These are phyloP conservation scores for Morinoia aosen DNA, from an alignment of 2,888 invertebrate genomes.

Conservation along the genomic window DNA sequence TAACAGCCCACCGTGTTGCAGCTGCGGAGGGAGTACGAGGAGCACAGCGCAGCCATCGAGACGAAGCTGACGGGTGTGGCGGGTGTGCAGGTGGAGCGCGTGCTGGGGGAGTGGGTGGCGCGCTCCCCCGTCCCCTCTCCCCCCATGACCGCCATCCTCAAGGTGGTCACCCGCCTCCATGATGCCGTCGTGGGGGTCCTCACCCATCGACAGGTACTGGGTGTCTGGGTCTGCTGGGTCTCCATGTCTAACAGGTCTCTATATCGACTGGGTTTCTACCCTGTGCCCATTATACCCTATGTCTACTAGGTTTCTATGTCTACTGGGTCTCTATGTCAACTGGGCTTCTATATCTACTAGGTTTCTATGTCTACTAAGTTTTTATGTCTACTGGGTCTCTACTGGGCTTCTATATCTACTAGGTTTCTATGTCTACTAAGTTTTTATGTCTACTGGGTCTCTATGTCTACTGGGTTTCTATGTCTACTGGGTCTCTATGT, in stretches of 20 bases:
- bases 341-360: no score
- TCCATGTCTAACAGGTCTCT: no score
- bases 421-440: no score
- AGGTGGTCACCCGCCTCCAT: slow-evolving; percentile 65
- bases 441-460: background rate
- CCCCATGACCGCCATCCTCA: slow-evolving; percentile 63
- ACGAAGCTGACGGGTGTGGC: slow-evolving; percentile 66
- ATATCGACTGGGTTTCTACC: no score
- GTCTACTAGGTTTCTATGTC: no score
- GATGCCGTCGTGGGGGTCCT: slow-evolving; percentile 65
- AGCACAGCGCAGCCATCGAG: slow-evolving; percentile 67
- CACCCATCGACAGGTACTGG: slow-evolving; percentile 59
- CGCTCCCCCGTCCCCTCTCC: slow-evolving; percentile 67
- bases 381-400: no score
- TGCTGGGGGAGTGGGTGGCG: slow-evolving; percentile 65
- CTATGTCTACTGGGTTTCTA: background rate
- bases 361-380: no score
- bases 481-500: background rate
- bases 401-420: no score
- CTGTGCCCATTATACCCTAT: no score
- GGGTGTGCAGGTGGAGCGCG: slow-evolving; percentile 63
- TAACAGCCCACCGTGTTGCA: background rate
- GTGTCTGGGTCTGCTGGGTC: background rate
- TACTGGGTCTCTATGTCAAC: no score
- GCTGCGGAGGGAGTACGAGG: slow-evolving; percentile 62